phyloP scores from a whole-genome alignment of 2,113 vertebrate genomes.

The Damaliscus lunatus region DNA sequence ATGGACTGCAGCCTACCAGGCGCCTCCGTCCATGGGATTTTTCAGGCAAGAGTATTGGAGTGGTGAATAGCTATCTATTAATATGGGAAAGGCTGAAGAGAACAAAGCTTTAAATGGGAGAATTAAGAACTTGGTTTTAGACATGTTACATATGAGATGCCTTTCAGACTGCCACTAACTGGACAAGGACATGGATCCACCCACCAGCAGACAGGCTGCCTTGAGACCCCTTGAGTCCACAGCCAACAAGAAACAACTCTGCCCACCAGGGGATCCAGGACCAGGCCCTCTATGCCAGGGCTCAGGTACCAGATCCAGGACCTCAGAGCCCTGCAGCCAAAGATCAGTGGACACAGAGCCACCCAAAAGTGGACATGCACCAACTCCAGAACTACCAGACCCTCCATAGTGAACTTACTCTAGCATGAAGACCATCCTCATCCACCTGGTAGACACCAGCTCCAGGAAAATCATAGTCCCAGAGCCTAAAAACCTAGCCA shows the following conservation, averaged over 20 bases:
- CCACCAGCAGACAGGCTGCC: neutral
- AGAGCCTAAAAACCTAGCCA: neutral
- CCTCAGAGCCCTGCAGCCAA: neutral
- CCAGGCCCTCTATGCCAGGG: neutral
- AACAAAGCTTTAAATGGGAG: neutral
- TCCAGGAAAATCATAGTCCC: neutral
- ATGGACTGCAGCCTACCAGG: too few relatives aligned
- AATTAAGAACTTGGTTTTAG: neutral
- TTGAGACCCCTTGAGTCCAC: neutral
- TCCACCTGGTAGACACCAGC: neutral
- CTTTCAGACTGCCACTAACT: neutral
- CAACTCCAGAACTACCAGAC: neutral
- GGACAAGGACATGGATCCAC: neutral
- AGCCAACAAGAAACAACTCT: neutral
- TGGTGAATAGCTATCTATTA: neutral
- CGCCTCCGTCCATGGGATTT: too few relatives aligned
- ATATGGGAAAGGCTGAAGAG: neutral
- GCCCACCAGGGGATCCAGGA: neutral
- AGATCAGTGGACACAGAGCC: neutral
- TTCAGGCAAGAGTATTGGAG: too few relatives aligned
- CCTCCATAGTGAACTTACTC: neutral
- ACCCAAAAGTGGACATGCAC: neutral
- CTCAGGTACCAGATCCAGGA: neutral
- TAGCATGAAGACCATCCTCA: neutral
- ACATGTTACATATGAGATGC: neutral